Evolutionary conservation across 2,113 vertebrate species (phyloP).

Genomic region (Osmerus mordax): DNA sequence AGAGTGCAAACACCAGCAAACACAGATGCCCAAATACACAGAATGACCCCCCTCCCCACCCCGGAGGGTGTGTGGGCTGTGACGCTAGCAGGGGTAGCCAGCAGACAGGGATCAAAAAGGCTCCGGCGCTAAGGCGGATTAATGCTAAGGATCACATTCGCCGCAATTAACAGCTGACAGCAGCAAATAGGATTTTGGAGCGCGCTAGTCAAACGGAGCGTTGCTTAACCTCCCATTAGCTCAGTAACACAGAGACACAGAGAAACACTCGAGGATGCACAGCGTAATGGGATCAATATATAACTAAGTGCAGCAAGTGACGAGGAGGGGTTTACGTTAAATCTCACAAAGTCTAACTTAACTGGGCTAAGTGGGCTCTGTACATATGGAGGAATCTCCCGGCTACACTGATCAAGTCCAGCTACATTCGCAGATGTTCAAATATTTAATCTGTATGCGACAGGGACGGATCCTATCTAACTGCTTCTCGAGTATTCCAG

Average conservation of each 20-base stretch:
- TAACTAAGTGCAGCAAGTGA: conserved; percentile 29
- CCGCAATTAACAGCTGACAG: conserved; percentile 55
- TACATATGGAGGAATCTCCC: too few relatives aligned
- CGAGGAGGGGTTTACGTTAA: neutral
- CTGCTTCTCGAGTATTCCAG: too few relatives aligned
- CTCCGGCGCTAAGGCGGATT: conserved; percentile 45
- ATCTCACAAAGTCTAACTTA: too few relatives aligned
- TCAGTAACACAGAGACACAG: conserved; percentile 29
- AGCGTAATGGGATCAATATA: conserved; percentile 53
- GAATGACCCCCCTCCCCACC: too few relatives aligned
- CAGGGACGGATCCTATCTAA: too few relatives aligned
- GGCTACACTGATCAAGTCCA: too few relatives aligned
- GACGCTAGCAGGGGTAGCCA: conserved; percentile 11
- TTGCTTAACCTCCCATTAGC: conserved; percentile 50
- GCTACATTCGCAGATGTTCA: too few relatives aligned
- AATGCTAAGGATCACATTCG: conserved; percentile 51
- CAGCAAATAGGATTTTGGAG: conserved; percentile 59
- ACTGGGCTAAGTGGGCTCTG: too few relatives aligned
- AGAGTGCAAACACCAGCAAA: too few relatives aligned
- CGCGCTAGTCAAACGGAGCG: conserved; percentile 15
- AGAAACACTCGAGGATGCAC: conserved; percentile 31
- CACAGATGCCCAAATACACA: neutral
- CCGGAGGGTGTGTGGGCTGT: conserved; percentile 18
- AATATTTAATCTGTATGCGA: too few relatives aligned
- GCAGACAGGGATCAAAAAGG: conserved; percentile 43